Evolutionary conservation across 2,888 invertebrate genomes (phyloP), one percentile per base, ranked within the genome.

Genomic region (Aethes cnicana): DNA sequence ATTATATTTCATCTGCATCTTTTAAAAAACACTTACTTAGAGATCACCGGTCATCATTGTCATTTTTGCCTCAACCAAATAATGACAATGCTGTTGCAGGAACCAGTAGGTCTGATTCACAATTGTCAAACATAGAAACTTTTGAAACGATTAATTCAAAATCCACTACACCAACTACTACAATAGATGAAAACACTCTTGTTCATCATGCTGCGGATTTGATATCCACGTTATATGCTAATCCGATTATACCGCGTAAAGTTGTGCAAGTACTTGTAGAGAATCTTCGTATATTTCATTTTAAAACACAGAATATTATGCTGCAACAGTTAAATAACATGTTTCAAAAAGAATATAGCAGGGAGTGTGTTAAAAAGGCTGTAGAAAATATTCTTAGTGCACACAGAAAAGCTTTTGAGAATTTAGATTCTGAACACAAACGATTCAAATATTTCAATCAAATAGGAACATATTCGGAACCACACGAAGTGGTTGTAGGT

Each of bases 401-500:
- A 6, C 8, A 25, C 2, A 8, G 4, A 2, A 7, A 50, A 9
- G 17, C 43, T 20, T 37, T 50, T 30, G 30, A 21, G 0, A 23
- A 28, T 14, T 44, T 44, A 17, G 37, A 53, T 8, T 33, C 47
- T 2, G 53, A 42, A 47, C 20, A 47, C 12, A 47, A 47, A 36
- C 37, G 47, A 23, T 20, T 53, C 0, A 33, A 43, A 7, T 35
- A 53, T 33, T 53, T 47, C 23, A 41, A 33, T 35, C 16, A 14
- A 12, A 28, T 47, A 43, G 53, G 47, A 36, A 43, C 53, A 7
- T 53, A 53, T 12, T 7, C 18, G 1, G 28, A 35, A 12, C 37
- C 53, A 23, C 18, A 21, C 12, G 47, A 53, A 53, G 32, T 47
- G 8, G 17, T 43, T 21, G 16, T 47, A 17, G 53, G 53, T 14